Evolutionary conservation across 2,797 vertebrate species (phyloP), one percentile per base, ranked within the genome.

Genomic region (Muscicapa striata): DNA sequence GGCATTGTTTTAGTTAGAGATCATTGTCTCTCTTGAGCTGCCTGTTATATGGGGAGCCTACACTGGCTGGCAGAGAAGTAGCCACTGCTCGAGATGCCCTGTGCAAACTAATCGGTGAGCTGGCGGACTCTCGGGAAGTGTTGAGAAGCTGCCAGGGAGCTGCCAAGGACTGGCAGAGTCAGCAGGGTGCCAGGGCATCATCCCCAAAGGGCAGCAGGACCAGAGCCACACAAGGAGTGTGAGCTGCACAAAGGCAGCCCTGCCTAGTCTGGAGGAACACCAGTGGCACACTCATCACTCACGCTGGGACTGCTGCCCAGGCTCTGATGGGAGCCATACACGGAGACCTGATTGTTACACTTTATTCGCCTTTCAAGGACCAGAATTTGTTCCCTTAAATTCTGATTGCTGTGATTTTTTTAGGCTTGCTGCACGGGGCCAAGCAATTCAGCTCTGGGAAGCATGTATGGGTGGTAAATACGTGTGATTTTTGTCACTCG

Each of bases 171-270:
- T 68, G 52, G 59, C 46, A 26, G 55, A 48, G 75, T 29, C 87
- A 51, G 49, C 46, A 27, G 58, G 41, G 46, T 2, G 7, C 32
- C 83, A 30, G 69, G 48, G 17, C 21, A 62, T 21, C 9, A 9
- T 19, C 61, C 57, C 48, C 40, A 54, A 38, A 73, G 1, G 34
- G 41, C 76, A 91, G 69, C 55, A 34, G 76, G 58, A 68, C 81
- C 69, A 58, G 62, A 72, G 69, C 21, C 34, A 15, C 0, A 0
- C 41, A 41, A 46, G 54, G 69, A 80, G 38, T 38, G 38, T 38
- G 13, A 24, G 58, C n/a, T 48, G 13, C 0, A 0, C 11, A 32
- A 8, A 30, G 51, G 43, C n/a, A 46, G 61, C 23, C 24, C 83
- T 41, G 14, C 17, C 38, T 34, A 2, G 19, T 46, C 54, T 32